Evolutionary conservation across 1,140 invertebrate species (phyloP), one percentile per base, ranked within the genome.

Genomic region (Paraescarpia echinospica): DNA sequence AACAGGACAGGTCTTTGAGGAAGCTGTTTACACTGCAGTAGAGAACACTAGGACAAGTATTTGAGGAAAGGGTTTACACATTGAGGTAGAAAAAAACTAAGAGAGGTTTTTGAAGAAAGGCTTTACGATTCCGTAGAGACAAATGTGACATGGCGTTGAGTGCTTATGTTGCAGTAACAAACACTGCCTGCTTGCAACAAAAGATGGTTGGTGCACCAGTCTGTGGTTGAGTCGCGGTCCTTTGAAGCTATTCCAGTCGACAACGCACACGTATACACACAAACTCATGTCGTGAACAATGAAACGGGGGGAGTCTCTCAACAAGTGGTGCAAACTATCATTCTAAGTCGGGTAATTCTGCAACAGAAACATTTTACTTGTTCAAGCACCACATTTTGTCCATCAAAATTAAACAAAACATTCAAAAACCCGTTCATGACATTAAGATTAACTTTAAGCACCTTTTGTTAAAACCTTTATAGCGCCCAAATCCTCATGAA

Each of bases 271-370:
- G 22, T 1, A 77, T 18, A 77, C 2, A 77, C 59, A 77, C 41
- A 41, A 41, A 77, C 59, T 77, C 59, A 22, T 77, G 59, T 77
- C 59, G 22, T 18, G 59, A 18, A 77, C 59, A 77, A 77, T 77
- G 59, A 77, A 77, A 77, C 59, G 22, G 27, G 59, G 22, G 27
- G 59, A 77, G 22, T 77, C 59, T 77, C 59, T 77, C 59, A 77
- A 77, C 59, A 77, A 77, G 59, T 18, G 27, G 59, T 77, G 59
- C 18, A 77, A 77, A 77, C 27, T 77, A 77, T 77, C 59, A 77
- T 77, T 77, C 59, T 77, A 77, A 77, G 59, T 77, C 59, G 59
- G 59, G 59, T 77, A 77, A 77, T 77, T 77, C 59, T 77, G 59
- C 59, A 77, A 77, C 59, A 77, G 59, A 77, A 77, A 77, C 8